These are phyloP conservation scores for Vidua chalybeata DNA, from an alignment of 2,113 vertebrate genomes.

Conservation along the genomic window DNA sequence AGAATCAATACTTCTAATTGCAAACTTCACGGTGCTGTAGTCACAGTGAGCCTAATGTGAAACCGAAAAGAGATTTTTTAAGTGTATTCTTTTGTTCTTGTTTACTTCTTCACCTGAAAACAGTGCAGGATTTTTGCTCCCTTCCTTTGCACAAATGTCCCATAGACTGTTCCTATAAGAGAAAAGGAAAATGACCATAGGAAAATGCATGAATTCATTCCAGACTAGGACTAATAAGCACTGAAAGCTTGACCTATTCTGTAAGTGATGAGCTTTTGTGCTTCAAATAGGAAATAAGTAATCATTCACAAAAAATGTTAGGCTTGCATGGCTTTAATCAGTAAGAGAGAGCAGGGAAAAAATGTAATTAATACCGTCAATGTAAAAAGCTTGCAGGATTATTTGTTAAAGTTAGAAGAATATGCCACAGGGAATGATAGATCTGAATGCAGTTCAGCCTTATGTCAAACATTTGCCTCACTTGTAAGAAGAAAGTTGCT, in stretches of 20 bases:
- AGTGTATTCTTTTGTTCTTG: not conserved
- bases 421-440: slow-evolving; percentile 57
- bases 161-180: not conserved
- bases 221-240: slow-evolving; percentile 29
- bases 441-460: slow-evolving; percentile 56
- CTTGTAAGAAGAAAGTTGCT: slow-evolving; percentile 64
- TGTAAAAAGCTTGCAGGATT: slow-evolving; percentile 22
- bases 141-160: not conserved
- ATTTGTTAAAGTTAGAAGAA: slow-evolving; percentile 52
- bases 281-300: slow-evolving; percentile 50
- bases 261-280: slow-evolving; percentile 52
- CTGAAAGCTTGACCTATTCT: slow-evolving; percentile 41
- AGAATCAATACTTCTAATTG: not conserved
- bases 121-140: not conserved
- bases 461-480: slow-evolving; percentile 69
- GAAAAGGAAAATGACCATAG: not conserved
- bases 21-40: not conserved
- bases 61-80: not conserved
- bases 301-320: slow-evolving; percentile 45
- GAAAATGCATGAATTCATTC: slow-evolving; percentile 34
- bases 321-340: not conserved
- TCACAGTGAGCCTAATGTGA: not conserved
- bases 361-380: not conserved
- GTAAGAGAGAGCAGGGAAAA: not conserved
- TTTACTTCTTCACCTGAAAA: not conserved